phyloP scores from a whole-genome alignment of 2,797 vertebrate genomes.

The Lycodopsis pacificus region DNA sequence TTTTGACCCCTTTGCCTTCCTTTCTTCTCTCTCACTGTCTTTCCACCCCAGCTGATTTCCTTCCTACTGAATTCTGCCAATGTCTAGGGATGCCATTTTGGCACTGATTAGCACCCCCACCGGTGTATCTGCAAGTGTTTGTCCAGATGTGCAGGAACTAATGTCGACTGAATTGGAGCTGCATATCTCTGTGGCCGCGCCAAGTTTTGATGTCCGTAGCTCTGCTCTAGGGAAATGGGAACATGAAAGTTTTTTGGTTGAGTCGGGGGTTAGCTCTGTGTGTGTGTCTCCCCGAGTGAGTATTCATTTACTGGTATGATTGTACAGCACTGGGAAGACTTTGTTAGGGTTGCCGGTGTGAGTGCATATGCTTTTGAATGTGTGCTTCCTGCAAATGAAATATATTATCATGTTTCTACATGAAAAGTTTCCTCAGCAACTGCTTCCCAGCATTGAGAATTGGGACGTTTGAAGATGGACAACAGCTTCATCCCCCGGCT shows the following conservation, averaged over 20 bases:
- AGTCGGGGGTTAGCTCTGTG: slow-evolving; percentile 18
- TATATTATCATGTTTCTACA: slow-evolving; percentile 38
- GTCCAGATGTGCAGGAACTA: slow-evolving; percentile 76
- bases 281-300: not conserved
- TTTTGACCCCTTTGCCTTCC: slow-evolving; percentile 23
- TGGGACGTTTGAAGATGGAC: slow-evolving; percentile 61
- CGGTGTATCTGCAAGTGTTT: slow-evolving; percentile 63
- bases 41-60: slow-evolving; percentile 47
- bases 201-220: slow-evolving; percentile 56
- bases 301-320: slow-evolving; percentile 33
- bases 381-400: slow-evolving; percentile 37
- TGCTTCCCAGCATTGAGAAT: slow-evolving; percentile 47
- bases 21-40: slow-evolving; percentile 19
- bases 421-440: slow-evolving; percentile 41
- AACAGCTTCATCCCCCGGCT: slow-evolving; percentile 26
- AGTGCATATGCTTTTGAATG: slow-evolving; percentile 18
- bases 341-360: slow-evolving; percentile 29
- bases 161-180: slow-evolving; percentile 51
- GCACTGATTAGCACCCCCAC: slow-evolving; percentile 49
- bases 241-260: slow-evolving; percentile 43
- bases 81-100: slow-evolving; percentile 64
- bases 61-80: slow-evolving; percentile 54
- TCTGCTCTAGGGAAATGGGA: slow-evolving; percentile 33
- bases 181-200: slow-evolving; percentile 37
- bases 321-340: slow-evolving; percentile 23